Evolutionary conservation across 2,113 vertebrate genomes (phyloP), one percentile per base, ranked within the genome.

Genomic region (Hippocampus comes): DNA sequence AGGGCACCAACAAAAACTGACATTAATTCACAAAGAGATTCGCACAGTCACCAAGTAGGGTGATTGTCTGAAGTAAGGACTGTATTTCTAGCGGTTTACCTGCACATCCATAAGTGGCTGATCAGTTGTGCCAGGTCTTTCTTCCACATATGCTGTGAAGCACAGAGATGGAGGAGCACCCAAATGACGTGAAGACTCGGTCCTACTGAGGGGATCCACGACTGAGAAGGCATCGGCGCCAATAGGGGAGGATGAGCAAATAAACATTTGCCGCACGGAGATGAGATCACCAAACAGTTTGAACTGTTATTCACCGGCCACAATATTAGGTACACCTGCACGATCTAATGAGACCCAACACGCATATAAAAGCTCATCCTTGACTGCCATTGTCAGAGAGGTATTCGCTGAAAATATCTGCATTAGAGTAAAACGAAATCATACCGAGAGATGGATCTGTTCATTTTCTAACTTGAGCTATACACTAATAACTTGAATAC

Each of bases 111-210:
- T 43, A 59, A 72, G 59, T 4, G 57, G 46, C n/a, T 75, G 87
- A 75, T 82, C 64, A 4, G 79, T n/a, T 27, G 63, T 5, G 23
- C 53, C 20, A 21, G 61, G 27, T 17, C 23, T 74, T 41, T 92
- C 85, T 12, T 93, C 90, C n/a, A 63, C 14, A 63, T 75, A 77
- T 65, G 84, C 76, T 60, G 73, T 77, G 74, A 84, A 86, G 73
- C 79, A 75, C 42, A 88, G 86, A 64, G 89, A 74, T 30, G 84
- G 81, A 0, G 73, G 23, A 43, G 74, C 84, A 76, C 59, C 83
- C 70, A 79, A 81, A 73, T 73, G 79, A 75, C 85, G 84, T 56
- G 84, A 78, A 59, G 30, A 79, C 27, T 48, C 42, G 14, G 76
- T 66, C 34, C 34, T 66, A 55, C 25, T 78, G 61, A 27, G 30